A percentile compares a stretch with the other conserved stretches of the same genome.
phyloP scores from a whole-genome alignment of 2,113 vertebrate species.

The Macaca nemestrina region DNA sequence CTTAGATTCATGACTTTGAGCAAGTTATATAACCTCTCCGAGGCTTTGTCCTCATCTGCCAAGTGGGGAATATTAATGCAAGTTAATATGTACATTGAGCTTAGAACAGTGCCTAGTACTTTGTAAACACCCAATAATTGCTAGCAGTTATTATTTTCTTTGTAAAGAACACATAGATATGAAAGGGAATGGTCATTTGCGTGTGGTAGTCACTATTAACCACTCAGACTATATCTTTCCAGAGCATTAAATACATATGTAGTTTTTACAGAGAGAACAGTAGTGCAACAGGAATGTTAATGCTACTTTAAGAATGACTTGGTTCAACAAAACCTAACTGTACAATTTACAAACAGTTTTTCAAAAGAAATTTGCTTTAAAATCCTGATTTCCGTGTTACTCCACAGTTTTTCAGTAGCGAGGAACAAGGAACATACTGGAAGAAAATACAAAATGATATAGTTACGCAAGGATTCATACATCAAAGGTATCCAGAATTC shows the following conservation, averaged over 20 bases:
- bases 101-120: not conserved
- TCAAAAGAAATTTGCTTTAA: conserved; percentile 33
- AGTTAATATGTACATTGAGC: not conserved
- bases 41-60: not conserved
- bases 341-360: not conserved
- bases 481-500: not conserved
- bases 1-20: not conserved
- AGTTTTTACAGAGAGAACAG: not conserved
- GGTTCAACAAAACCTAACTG: not conserved
- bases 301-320: not conserved
- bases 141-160: not conserved
- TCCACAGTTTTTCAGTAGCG: conserved; percentile 44
- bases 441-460: not conserved
- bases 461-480: conserved; percentile 44
- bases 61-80: not conserved
- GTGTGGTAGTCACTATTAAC: not conserved
- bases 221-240: accelerated
- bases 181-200: not conserved
- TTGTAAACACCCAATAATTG: not conserved
- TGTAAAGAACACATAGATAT: not conserved
- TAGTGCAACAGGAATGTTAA: not conserved
- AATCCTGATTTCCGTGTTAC: conserved; percentile 51
- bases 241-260: not conserved
- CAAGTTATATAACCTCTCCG: not conserved
- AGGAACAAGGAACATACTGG: conserved; percentile 28